Evolutionary conservation across 2,888 invertebrate genomes (phyloP).

Genomic region (Chydorus sphaericus): DNA sequence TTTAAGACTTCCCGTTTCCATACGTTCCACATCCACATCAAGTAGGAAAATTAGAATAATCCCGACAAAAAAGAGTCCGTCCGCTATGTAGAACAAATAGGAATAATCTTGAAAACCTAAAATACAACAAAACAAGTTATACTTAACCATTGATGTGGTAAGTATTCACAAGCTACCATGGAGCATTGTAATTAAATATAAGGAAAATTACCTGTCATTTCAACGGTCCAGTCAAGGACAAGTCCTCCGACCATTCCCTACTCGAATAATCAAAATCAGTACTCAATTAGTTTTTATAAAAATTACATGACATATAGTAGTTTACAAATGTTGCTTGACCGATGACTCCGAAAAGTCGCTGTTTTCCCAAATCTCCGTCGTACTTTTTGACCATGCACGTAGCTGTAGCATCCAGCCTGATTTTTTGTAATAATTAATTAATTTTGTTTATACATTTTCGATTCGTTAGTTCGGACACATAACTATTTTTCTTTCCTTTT

Average conservation of each 20-base stretch:
- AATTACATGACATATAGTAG: no score
- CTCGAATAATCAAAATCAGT: no score
- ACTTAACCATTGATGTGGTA: no score
- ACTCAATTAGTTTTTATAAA: no score
- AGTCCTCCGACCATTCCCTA: slow-evolving; percentile 52
- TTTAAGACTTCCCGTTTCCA: slow-evolving; percentile 18
- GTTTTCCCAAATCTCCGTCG: slow-evolving; percentile 61
- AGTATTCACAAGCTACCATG: no score
- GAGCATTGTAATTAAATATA: not conserved
- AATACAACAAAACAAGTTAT: no score
- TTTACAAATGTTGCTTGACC: slow-evolving; percentile 29
- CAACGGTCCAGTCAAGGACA: slow-evolving; percentile 53
- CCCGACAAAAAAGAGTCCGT: slow-evolving; percentile 54
- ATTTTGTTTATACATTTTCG: no score
- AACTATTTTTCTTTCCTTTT: no score
- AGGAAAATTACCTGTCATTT: slow-evolving; percentile 26
- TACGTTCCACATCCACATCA: slow-evolving; percentile 45
- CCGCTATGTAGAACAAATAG: slow-evolving; percentile 70
- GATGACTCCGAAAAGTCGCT: slow-evolving; percentile 61
- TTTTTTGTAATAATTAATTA: no score
- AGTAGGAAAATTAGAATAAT: slow-evolving; percentile 58
- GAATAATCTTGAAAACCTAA: slow-evolving; percentile 72
- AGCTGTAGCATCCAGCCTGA: slow-evolving; percentile 66
- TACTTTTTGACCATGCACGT: slow-evolving; percentile 71
- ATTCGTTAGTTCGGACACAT: no score